Conservation (phyloP, 1,140 invertebrate species). For the Ips nitidus region DNA sequence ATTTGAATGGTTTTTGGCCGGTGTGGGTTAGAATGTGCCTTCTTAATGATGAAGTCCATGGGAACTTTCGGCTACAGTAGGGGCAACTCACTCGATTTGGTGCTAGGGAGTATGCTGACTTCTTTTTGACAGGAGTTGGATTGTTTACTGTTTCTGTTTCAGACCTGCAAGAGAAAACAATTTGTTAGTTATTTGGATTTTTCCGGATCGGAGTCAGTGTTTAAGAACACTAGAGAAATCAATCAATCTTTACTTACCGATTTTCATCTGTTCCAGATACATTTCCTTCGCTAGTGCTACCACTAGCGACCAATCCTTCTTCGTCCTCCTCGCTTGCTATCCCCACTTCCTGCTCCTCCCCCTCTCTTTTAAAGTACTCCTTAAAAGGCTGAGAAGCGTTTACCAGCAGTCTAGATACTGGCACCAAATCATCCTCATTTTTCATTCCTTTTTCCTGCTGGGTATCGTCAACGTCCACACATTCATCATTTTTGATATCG, state of each 20-base stretch:
- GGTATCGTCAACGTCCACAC: slow-evolving; percentile 22
- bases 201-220: no score
- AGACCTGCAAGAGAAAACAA: slow-evolving; percentile 53
- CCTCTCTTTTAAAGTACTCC: slow-evolving; percentile 61
- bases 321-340: slow-evolving; percentile 65
- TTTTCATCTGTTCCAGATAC: slow-evolving; percentile 81
- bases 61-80: slow-evolving; percentile 89
- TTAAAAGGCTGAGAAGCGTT: slow-evolving; percentile 70
- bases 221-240: slow-evolving; percentile 2
- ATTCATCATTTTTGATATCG: slow-evolving; percentile 43
- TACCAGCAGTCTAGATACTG: slow-evolving; percentile 75
- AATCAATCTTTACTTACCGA: slow-evolving; percentile 55
- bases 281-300: slow-evolving; percentile 74
- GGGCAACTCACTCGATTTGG: slow-evolving; percentile 91
- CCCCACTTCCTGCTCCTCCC: slow-evolving; percentile 46
- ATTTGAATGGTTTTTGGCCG: slow-evolving; percentile 95
- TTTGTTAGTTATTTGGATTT: no score
- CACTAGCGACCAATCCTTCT: slow-evolving; percentile 70
- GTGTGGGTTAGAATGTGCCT: slow-evolving; percentile 92
- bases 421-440: slow-evolving; percentile 67
- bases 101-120: slow-evolving; percentile 93
- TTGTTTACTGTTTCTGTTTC: slow-evolving; percentile 55
- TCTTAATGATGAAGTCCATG: slow-evolving; percentile 92
- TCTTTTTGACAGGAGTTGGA: slow-evolving; percentile 67
- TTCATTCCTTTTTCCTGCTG: slow-evolving; percentile 47